Evolutionary conservation across 2,888 invertebrate genomes (phyloP), one percentile per base, ranked within the genome.

Genomic region (Drosophila neonasuta): DNA sequence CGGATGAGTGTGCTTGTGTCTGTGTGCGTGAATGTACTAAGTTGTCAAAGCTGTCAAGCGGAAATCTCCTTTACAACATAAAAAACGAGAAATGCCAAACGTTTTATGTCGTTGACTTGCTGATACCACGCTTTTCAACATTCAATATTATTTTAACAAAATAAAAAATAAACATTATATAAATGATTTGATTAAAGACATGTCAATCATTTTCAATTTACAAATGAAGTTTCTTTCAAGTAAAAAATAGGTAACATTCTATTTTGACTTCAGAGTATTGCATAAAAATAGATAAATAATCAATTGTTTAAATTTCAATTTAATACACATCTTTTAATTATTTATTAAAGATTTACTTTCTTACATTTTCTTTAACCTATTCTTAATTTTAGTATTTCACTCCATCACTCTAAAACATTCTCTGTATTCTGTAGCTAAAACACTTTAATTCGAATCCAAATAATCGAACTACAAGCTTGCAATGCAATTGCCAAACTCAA

Each of bases 31-130:
- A 70, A 59, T 60, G 60, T 71, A 72, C 68, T 69, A 70, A 78
- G 78, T 88, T 86, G 85, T 85, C 85, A 87, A 83, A 84, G 77
- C 83, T 81, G 79, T 85, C 85, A 85, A 74, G 66, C 74, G 88
- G 80, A 85, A 88, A 86, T 83, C 73, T 79, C 80, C 71, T 75
- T 78, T 72, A 84, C 71, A 80, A 77, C 81, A 79, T 74, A 71
- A 69, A 85, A 85, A 73, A 68, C 50, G 51, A 50, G 34, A 36
- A 34, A 20, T 15, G 13, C 17, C n/a, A 17, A 7, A 20, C 10
- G 17, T 17, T 51, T 11, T 2, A 45, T 11, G 11, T 11, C 11
- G n/a, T 7, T 9, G 29, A 49, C 66, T 39, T 2, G 1, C 3
- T 52, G 13, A 57, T 75, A 68, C 76, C 57, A 34, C 48, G 46